Conservation (phyloP, 2,888 invertebrate genomes). For the Pristionchus maxplancki region DNA sequence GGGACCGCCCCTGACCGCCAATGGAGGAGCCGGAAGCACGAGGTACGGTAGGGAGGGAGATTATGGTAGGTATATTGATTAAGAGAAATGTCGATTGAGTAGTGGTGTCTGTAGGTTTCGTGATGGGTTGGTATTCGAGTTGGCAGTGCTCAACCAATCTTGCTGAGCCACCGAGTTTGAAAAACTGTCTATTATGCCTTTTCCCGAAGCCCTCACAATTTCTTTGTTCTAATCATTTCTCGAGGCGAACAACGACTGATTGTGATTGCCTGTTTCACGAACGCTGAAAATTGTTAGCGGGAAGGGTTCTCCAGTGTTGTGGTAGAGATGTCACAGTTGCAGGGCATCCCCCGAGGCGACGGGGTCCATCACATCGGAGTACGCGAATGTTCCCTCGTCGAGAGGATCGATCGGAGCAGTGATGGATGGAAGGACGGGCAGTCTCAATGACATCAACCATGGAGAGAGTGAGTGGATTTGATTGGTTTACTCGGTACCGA, state of each 20-base stretch:
- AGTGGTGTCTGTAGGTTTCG: not conserved
- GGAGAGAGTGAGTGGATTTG: not conserved
- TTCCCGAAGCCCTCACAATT: too few species aligned
- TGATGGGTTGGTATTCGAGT: too few species aligned
- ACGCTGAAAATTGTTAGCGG: too few species aligned
- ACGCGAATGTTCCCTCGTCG: conserved; percentile 53
- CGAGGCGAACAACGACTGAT: too few species aligned
- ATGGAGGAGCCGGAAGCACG: not conserved
- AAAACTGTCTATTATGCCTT: too few species aligned
- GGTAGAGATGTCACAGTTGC: not conserved
- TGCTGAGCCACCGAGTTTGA: too few species aligned
- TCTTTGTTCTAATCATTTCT: too few species aligned
- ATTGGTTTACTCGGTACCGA: not conserved
- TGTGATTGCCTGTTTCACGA: too few species aligned
- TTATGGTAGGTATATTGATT: not conserved
- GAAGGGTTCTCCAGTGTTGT: too few species aligned
- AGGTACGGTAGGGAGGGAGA: not conserved
- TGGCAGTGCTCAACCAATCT: too few species aligned
- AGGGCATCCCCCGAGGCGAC: conserved; percentile 42
- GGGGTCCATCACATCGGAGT: conserved; percentile 50
- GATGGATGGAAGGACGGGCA: not conserved
- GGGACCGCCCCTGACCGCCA: not conserved
- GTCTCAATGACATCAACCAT: not conserved
- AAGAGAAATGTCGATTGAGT: not conserved
- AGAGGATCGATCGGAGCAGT: conserved; percentile 38